Base-by-base conservation (phyloP, 2,797 vertebrate genomes). In the Sebastes nivosus region DNA sequence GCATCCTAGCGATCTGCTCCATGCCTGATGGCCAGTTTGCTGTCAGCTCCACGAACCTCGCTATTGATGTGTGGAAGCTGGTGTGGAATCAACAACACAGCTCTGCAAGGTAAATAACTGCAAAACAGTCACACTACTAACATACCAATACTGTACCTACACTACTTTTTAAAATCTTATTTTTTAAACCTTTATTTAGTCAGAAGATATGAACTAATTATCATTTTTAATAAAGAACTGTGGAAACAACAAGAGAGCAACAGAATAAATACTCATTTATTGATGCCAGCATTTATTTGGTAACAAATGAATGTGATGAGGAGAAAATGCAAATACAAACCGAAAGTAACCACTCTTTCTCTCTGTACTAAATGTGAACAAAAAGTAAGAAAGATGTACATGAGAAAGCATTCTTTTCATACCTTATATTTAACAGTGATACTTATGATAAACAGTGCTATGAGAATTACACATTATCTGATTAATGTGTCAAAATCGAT, bases 11-110 rank as follows among this genome's bases (percentile, higher is more conserved):
- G 0, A 55, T 94, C 61, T 89, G 93, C 77, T 73, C n/a, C 32
- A 92, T 96, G 92, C 91, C 94, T 0, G 86, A 93, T 0, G 13
- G 46, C 2, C 83, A 90, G 90, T 87, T 95, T 5, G 96, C 95
- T 1, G 93, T 96, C n/a, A 42, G 79, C 76, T 92, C 78, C 87
- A 8, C 5, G 2, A 85, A 89, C 8, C 4, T 2, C 25, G 46
- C 8, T 1, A 90, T 96, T 1, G 88, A 92, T 5, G 75, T 95
- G 46, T 96, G 93, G 91, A 94, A 89, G 73, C 24, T 93, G 80
- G 69, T 91, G 59, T 93, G 90, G 93, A 91, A 88, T 58, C 67
- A 75, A 27, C 80, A 89, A 20, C 83, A 30, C 12, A 20, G 13
- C 54, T 32, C 38, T 2, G 89, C 83, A 6, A 88, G 92, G 95